Evolutionary conservation across 2,888 invertebrate genomes (phyloP), one percentile per base, ranked within the genome.

Genomic region (Acleris emargana): DNA sequence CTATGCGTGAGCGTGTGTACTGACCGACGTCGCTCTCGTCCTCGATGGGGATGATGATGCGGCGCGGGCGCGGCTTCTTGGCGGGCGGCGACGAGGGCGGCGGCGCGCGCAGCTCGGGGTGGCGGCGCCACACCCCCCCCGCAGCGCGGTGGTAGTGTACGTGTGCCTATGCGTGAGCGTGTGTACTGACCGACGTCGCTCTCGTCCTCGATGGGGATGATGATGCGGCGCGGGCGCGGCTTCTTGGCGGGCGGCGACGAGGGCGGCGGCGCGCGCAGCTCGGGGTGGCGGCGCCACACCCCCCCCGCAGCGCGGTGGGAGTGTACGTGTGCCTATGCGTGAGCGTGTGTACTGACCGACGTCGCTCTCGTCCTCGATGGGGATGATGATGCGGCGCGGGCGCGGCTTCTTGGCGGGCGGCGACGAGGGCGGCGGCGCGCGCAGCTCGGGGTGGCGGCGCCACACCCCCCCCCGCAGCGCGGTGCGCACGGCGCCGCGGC

Each of bases 191-290:
- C 86, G 42, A 80, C 76, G 68, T 83, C 83, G 70, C 82, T 83
- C 70, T 86, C 86, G 53, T 87, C 86, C 61, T 86, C 86, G 67
- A 88, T 80, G 58, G 87, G 85, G 7, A 88, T 86, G 74, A 83
- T 82, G 78, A 88, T 86, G 73, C 84, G 78, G 22, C 83, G 72
- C 50, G 86, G 80, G 61, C 77, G 77, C 53, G 76, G 25, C 68
- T 63, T 43, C 70, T 67, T 22, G 61, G 66, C 66, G 58, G 71
- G 62, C 72, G 72, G 69, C 73, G 72, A 51, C 68, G 67, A 70
- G 68, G 73, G 71, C 70, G 73, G 74, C 61, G 79, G 78, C 77
- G 74, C 80, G 67, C 76, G 77, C 77, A 89, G 79, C 68, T 81
- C 81, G 67, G 38, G 20, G 38, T 32, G 78, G 1, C 83, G 81